Base-by-base conservation (phyloP, 2,113 vertebrate species). In the Mobula hypostoma region DNA sequence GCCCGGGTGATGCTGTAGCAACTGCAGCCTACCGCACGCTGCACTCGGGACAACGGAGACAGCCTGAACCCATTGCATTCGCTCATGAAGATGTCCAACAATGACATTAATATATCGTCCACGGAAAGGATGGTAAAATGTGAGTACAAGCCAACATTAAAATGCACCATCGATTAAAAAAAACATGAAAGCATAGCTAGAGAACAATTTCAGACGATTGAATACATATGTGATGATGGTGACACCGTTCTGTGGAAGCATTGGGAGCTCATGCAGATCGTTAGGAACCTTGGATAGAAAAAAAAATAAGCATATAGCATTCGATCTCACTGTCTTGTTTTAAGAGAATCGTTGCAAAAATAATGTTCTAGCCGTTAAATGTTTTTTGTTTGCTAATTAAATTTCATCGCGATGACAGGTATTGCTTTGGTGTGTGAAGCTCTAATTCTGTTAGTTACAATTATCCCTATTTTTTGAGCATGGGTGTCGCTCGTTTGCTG, bases 21-120 rank as follows among this genome's bases (percentile, higher is more conserved):
- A 94, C 70, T 94, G 94, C 94, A 95, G 95, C 95, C 95, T 94
- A 94, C 95, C 96, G 94, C 94, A 95, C 94, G 95, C 76, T 94
- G 95, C 94, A 70, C 94, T 94, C 94, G 96, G 95, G 96, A 96
- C 95, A 95, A 95, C 95, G 94, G 93, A 95, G 94, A 94, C 94
- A 96, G 96, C 95, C 95, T 95, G 95, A 95, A 96, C 96, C 85
- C 95, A 96, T 95, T 94, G 95, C 96, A 95, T 95, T 97, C 96
- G 97, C 96, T 95, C 96, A 97, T 97, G 97, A 97, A 97, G 97
- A 97, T 97, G 97, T 97, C 97, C 96, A 97, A 97, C 97, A 96
- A 95, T 95, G 97, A 97, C 97, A 97, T 97, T 96, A 97, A 96
- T 96, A 96, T 97, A 95, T 97, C 97, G 96, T 95, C 97, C 96